Evolutionary conservation across 2,888 invertebrate genomes (phyloP), one percentile per base, ranked within the genome.

Genomic region (Chelonus formosanus): DNA sequence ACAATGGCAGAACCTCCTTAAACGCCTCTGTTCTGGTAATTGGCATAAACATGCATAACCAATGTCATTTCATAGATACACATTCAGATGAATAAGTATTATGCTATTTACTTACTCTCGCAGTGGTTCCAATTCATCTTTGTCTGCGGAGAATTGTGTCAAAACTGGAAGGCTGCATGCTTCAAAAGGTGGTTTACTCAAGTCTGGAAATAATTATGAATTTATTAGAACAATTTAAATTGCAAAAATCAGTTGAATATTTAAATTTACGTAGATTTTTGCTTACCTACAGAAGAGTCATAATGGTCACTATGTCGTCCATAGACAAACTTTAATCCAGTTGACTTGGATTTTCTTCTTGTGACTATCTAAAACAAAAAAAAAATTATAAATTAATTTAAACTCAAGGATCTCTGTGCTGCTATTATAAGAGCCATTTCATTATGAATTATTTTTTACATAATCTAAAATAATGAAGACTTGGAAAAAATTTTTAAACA

Each of bases 221-320:
- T 44, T 62, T 20, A 32, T 3, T 57, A 47, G 5, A 31, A 6
- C 8, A n/a, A 58, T 47, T 10, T 5, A 47, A 5, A 6, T 5
- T 5, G n/a, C 4, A 45, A 31, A 8, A 35, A 59, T 36, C 34
- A 31, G 20, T 35, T 4, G 5, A 5, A 8, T 45, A n/a, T 31
- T 61, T n/a, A 8, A 47, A 55, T 32, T 32, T 1, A 7, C 32
- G 40, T 35, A 8, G 34, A 57, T 34, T 20, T 44, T 32, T n/a
- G 8, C 32, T 73, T 72, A 81, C 80, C 80, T 76, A 81, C 76
- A 44, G 76, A 71, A 8, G 78, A 80, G 52, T 79, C 77, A 74
- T 80, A 81, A 55, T 78, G 74, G 64, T 80, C 80, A 68, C 80
- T 81, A 72, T 80, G 74, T 10, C 81, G 75, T 57, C 78, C 79